Evolutionary conservation across 2,113 vertebrate genomes (phyloP), one percentile per base, ranked within the genome.

Genomic region (Ceyx margarethae): DNA sequence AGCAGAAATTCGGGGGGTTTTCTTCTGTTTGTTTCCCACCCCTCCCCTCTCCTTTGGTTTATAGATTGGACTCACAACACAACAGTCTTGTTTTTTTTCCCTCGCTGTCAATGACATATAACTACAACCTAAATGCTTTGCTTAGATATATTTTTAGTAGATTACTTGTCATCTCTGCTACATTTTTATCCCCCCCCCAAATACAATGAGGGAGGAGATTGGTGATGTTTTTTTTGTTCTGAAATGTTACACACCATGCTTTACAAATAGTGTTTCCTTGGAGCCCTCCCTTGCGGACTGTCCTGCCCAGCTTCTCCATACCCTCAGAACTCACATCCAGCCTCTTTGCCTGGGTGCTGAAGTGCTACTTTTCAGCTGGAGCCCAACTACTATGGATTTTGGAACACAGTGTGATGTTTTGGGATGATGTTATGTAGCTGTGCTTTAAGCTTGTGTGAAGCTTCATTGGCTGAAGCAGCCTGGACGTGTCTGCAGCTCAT

Each of bases 401-500:
- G 90, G 64, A 91, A 92, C 62, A 50, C 19, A 42, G 1, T 25
- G 69, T 40, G 23, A 37, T 64, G 65, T 74, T 93, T 75, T 84
- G 69, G 78, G n/a, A 29, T 82, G 64, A 57, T 25, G 31, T 37
- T 50, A 50, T 25, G 17, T 61, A 46, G 37, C 35, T 40, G 37
- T 67, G 20, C 29, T 56, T 80, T 64, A 67, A 67, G 77, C 48
- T 43, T 48, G 40, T 71, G 10, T 48, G 45, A 74, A 77, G 83
- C 77, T 67, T 19, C 6, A 7, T 57, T 13, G 33, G 17, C 26
- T 48, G 42, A 42, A 19, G 81, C 72, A 45, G 51, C 23, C 16
- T 64, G 61, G 58, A 4, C 51, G 5, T 2, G 0, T 80, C 42
- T 69, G 62, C 56, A 50, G 9, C 0, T 0, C 10, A 29, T 2